Percentiles rank a stretch among this genome's conserved stretches.
phyloP scores from a whole-genome alignment of 1,140 invertebrate genomes.

The Mamestra configurata region DNA sequence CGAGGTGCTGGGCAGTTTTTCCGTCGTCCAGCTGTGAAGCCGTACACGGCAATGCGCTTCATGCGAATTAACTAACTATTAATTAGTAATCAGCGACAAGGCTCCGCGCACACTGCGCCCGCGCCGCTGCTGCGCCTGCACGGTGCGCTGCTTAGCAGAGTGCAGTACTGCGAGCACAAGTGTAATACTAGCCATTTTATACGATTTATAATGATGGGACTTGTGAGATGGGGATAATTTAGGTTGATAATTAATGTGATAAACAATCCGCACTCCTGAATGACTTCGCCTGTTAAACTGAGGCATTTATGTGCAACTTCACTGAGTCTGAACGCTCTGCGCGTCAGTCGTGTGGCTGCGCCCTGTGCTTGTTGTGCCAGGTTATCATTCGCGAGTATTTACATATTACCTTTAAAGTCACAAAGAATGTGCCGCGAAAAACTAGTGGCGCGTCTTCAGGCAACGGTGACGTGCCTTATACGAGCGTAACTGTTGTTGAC shows the following conservation, averaged over 20 bases:
- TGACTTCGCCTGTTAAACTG: no score
- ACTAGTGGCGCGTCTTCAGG: neutral
- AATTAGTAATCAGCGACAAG: constrained; percentile 13
- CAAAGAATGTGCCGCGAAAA: constrained; percentile 13
- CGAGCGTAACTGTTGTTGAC: constrained; percentile 3
- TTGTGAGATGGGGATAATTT: neutral
- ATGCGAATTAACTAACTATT: constrained; percentile 8
- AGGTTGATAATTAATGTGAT: no score
- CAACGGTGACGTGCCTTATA: constrained; percentile 13
- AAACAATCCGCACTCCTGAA: no score
- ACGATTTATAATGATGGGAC: no score
- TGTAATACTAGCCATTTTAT: no score
- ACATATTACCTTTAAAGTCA: constrained; percentile 18
- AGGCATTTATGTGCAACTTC: no score
- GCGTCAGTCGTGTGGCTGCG: neutral
- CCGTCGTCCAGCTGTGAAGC: neutral
- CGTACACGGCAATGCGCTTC: neutral
- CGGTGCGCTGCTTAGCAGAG: no score
- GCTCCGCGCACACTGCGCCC: neutral
- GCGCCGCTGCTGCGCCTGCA: neutral
- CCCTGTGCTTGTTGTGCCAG: neutral
- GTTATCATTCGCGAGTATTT: constrained; percentile 30
- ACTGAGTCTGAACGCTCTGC: no score
- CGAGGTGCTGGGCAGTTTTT: neutral
- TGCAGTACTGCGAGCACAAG: no score